Evolutionary conservation across 37 sponge, comb jelly and placozoan species (phyloP).

Genomic region (Petrosia ficiformis): DNA sequence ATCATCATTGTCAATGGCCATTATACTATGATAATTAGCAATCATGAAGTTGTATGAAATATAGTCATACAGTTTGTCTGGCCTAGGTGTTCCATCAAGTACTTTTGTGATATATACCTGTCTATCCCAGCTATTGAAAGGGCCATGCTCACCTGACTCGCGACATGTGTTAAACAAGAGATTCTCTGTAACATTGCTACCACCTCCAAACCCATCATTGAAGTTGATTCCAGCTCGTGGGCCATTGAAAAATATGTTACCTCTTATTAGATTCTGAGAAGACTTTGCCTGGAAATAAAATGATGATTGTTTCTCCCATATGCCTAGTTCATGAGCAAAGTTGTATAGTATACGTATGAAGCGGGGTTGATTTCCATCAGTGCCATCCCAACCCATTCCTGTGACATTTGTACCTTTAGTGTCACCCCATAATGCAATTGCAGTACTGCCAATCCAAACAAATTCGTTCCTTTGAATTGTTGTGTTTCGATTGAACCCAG

Average conservation of each 20-base stretch:
- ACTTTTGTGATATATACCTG: slow-evolving; percentile 32
- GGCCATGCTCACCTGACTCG: slow-evolving; percentile 51
- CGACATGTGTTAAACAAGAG: slow-evolving; percentile 42
- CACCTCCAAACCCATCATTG: slow-evolving; percentile 83
- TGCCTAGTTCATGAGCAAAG: slow-evolving; percentile 46
- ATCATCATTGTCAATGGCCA: slow-evolving; percentile 47
- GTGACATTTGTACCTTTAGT: slow-evolving; percentile 28
- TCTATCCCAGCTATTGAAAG: slow-evolving; percentile 51
- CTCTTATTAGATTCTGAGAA: slow-evolving; percentile 12
- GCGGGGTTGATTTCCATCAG: slow-evolving; percentile 31
- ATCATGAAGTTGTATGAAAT: slow-evolving; percentile 39
- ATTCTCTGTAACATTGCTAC: slow-evolving; percentile 34
- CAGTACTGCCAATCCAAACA: slow-evolving; percentile 14
- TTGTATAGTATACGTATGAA: slow-evolving; percentile 17
- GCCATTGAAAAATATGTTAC: slow-evolving; percentile 55
- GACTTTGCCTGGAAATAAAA: slow-evolving; percentile 28
- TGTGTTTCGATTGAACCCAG: slow-evolving; percentile 10
- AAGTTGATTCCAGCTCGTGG: slow-evolving; percentile 59
- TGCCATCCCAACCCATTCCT: slow-evolving; percentile 49
- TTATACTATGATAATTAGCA: slow-evolving; percentile 15
- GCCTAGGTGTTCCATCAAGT: slow-evolving; percentile 6
- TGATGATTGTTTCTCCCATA: slow-evolving; percentile 38
- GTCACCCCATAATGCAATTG: slow-evolving; percentile 27
- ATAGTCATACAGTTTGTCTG: slow-evolving; percentile 1
- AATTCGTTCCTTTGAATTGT: slow-evolving; percentile 7